A percentile compares a stretch with the other conserved stretches of the same genome.
These are phyloP conservation scores for Halictus ligatus DNA, from an alignment of 2,888 invertebrate genomes.

Conservation along the genomic window DNA sequence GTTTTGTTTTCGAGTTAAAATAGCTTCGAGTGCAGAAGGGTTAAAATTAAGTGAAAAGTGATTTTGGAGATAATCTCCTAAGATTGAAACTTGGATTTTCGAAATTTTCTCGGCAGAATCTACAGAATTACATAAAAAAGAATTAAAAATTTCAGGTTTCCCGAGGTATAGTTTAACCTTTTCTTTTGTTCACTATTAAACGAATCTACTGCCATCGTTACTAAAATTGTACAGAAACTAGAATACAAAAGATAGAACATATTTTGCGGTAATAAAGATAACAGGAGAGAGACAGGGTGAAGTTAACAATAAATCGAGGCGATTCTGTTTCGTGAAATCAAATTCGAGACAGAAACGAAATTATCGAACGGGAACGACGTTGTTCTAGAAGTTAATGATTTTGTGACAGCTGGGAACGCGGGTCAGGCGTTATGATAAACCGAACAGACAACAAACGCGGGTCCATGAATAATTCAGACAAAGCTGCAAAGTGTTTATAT, in stretches of 20 bases:
- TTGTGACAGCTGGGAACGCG: slow-evolving; percentile 3
- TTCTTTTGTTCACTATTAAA: background rate
- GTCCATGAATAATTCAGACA: slow-evolving; percentile 64
- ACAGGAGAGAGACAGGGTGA: background rate
- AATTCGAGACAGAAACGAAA: background rate
- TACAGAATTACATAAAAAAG: too few relatives aligned
- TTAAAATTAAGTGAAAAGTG: background rate
- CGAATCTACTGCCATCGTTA: background rate
- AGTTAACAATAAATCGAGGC: too few relatives aligned
- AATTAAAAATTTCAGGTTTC: too few relatives aligned
- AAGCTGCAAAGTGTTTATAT: slow-evolving; percentile 65
- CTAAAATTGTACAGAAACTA: background rate
- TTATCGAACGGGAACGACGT: background rate
- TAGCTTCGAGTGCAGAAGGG: too few relatives aligned
- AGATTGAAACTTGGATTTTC: too few relatives aligned
- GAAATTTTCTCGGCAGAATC: too few relatives aligned
- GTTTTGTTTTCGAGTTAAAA: too few relatives aligned
- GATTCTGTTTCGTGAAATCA: background rate
- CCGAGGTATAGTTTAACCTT: too few relatives aligned
- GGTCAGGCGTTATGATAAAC: slow-evolving; percentile 43
- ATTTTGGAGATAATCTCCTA: too few relatives aligned
- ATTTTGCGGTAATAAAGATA: background rate
- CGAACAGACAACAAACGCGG: slow-evolving; percentile 53
- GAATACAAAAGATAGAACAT: too few relatives aligned
- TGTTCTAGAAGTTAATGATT: background rate